These are phyloP conservation scores for Pelvicachromis taeniatus DNA, from an alignment of 2,113 vertebrate species.

Conservation along the genomic window DNA sequence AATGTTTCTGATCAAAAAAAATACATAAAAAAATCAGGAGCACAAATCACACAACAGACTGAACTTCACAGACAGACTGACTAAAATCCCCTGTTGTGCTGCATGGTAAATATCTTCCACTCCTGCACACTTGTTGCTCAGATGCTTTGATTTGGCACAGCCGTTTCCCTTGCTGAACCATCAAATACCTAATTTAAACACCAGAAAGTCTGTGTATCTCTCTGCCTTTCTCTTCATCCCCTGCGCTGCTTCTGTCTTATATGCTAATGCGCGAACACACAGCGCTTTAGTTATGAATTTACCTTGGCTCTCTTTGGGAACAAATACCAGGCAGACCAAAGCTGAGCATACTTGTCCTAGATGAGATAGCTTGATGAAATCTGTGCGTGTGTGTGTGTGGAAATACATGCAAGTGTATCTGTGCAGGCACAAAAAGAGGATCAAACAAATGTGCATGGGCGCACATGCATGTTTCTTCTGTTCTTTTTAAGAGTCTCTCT, in stretches of 20 bases:
- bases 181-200: conserved; percentile 43
- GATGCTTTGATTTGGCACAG: conserved; percentile 17
- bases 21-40: background rate
- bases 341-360: conserved; percentile 15
- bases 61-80: background rate
- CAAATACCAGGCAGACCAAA: conserved; percentile 45
- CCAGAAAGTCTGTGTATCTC: background rate
- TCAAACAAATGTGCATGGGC: conserved; percentile 2
- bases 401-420: background rate
- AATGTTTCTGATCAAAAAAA: background rate
- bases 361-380: conserved; percentile 30
- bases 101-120: conserved; percentile 2
- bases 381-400: background rate
- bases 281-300: background rate
- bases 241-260: conserved; percentile 7
- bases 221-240: background rate
- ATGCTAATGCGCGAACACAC: conserved; percentile 43
- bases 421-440: conserved; percentile 9
- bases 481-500: conserved; percentile 29
- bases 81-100: background rate
- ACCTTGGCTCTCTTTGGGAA: conserved; percentile 21
- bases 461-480: background rate
- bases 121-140: conserved; percentile 23
- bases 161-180: background rate
- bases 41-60: background rate